These are phyloP conservation scores for Ispidina lecontei DNA, from an alignment of 2,797 vertebrate genomes.

Conservation along the genomic window DNA sequence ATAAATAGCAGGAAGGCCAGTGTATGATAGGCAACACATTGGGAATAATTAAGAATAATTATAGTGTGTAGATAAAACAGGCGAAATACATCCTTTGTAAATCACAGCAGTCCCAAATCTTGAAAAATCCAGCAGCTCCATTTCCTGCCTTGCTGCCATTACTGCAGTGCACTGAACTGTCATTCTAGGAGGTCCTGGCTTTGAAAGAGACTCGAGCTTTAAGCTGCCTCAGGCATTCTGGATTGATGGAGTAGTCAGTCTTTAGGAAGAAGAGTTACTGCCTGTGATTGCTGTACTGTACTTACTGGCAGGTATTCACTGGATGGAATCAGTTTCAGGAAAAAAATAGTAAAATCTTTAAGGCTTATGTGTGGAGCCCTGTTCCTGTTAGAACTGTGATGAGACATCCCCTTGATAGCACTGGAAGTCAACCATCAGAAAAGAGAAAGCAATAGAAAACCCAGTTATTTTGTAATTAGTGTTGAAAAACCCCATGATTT, in stretches of 20 bases:
- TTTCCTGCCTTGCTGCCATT: not conserved
- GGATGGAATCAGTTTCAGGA: not conserved
- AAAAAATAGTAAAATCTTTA: not conserved
- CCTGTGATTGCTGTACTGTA: not conserved
- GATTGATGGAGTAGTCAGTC: not conserved
- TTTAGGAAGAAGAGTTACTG: not conserved
- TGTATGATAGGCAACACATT: constrained; percentile 20
- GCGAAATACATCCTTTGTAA: constrained; percentile 35
- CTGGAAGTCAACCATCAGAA: not conserved
- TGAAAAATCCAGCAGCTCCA: not conserved
- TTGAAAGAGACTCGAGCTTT: not conserved
- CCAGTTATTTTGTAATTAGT: not conserved
- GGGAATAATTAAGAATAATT: constrained; percentile 69
- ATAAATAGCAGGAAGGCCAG: constrained; percentile 60
- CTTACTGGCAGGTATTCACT: not conserved
- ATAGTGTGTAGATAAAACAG: not conserved
- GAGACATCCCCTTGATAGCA: not conserved
- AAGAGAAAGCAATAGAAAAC: not conserved
- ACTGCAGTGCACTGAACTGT: not conserved
- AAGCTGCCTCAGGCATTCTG: not conserved
- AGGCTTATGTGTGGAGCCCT: not conserved
- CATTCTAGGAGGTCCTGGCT: not conserved
- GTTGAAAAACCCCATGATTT: not conserved
- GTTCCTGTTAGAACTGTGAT: not conserved
- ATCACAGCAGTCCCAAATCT: constrained; percentile 20